phyloP scores from a whole-genome alignment of 2,113 vertebrate species.

The Pluvianellus socialis region DNA sequence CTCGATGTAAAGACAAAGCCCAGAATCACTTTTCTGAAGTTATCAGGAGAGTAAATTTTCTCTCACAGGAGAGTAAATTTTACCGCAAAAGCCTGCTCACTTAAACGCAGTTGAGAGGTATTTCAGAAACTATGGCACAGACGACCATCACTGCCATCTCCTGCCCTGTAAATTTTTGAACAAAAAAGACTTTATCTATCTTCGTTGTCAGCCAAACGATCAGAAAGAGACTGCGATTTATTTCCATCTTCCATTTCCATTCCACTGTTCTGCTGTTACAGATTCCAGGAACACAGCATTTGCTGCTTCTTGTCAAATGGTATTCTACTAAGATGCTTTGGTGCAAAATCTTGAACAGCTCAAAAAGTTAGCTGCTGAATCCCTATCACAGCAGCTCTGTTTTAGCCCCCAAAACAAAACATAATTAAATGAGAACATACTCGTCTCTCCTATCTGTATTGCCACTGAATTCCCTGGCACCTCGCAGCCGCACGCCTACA shows the following conservation, averaged over 20 bases:
- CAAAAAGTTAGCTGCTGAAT: not conserved
- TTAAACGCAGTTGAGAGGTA: not conserved
- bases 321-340: not conserved
- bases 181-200: not conserved
- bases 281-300: not conserved
- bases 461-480: not conserved
- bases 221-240: not conserved
- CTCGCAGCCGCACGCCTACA: not conserved
- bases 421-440: not conserved
- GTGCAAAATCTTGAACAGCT: not conserved
- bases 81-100: not conserved
- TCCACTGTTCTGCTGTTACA: not conserved
- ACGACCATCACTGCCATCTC: not conserved
- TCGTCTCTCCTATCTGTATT: not conserved
- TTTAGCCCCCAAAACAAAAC: not conserved
- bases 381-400: not conserved
- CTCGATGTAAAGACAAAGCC: not conserved
- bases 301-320: not conserved
- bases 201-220: not conserved
- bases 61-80: not conserved
- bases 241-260: not conserved
- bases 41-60: accelerated
- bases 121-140: not conserved
- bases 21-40: accelerated
- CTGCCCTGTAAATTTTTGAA: not conserved